Evolutionary conservation across 2,888 invertebrate genomes (phyloP).

Genomic region (Euspilapteryx auroguttella): DNA sequence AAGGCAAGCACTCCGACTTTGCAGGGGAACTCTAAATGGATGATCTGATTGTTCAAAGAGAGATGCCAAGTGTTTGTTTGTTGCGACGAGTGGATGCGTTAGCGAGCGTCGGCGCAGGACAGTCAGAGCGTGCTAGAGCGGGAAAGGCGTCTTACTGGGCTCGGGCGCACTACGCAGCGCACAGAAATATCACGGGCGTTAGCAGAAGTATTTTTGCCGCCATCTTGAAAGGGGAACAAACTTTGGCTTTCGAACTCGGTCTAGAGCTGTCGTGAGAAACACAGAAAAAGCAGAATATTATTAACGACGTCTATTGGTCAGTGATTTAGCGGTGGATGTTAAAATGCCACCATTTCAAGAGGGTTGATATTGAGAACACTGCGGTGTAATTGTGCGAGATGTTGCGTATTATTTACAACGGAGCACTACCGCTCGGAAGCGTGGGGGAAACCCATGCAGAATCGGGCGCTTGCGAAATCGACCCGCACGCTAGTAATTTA

Average conservation of each 20-base stretch:
- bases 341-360: constrained; percentile 52
- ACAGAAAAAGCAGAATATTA: constrained; percentile 21
- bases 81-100: background rate
- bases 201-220: constrained; percentile 74
- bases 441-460: constrained; percentile 45
- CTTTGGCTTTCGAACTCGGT: constrained; percentile 66
- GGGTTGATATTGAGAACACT: constrained; percentile 49
- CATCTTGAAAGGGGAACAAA: constrained; percentile 75
- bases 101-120: background rate
- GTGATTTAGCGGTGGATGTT: constrained; percentile 38
- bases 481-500: constrained; percentile 9
- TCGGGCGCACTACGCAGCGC: constrained; percentile 63
- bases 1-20: too few relatives aligned
- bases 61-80: too few relatives aligned
- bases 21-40: too few relatives aligned
- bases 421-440: constrained; percentile 22
- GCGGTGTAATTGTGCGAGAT: constrained; percentile 18
- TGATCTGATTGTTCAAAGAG: too few relatives aligned
- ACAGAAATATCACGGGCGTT: constrained; percentile 77
- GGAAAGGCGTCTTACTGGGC: constrained; percentile 38
- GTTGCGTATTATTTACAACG: constrained; percentile 13
- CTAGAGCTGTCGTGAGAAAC: constrained; percentile 59
- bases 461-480: constrained; percentile 14
- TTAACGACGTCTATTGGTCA: background rate
- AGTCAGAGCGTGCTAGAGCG: background rate